Evolutionary conservation across 2,113 vertebrate species (phyloP).

Genomic region (Pteruthius melanotis): DNA sequence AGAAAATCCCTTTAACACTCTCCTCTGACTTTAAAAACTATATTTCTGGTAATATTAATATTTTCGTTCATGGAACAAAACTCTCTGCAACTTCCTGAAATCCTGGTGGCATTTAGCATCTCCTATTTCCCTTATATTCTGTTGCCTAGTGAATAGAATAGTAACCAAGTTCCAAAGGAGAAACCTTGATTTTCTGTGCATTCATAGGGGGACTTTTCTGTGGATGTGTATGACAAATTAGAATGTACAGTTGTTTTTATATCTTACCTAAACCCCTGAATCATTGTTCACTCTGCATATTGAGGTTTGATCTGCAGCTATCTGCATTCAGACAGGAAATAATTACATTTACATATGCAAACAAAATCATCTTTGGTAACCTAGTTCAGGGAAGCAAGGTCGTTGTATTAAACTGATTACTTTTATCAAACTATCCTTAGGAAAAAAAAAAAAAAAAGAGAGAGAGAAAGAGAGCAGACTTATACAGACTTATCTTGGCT

Average conservation of each 20-base stretch:
- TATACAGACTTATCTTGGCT: not conserved
- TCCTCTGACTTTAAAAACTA: not conserved
- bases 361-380: conserved; percentile 51
- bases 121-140: not conserved
- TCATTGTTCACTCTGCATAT: not conserved
- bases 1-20: not conserved
- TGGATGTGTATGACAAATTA: not conserved
- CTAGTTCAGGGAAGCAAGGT: conserved; percentile 49
- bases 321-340: conserved; percentile 33
- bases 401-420: conserved; percentile 56
- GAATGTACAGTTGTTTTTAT: not conserved
- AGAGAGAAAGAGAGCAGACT: not conserved
- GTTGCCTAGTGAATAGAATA: not conserved
- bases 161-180: not conserved
- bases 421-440: conserved; percentile 38
- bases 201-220: not conserved
- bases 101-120: not conserved
- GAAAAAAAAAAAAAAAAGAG: too few species aligned
- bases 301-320: conserved; percentile 1
- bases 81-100: not conserved
- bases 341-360: conserved; percentile 70
- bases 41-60: not conserved
- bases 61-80: not conserved
- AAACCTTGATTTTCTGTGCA: not conserved
- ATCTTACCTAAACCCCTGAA: not conserved